phyloP scores from a whole-genome alignment of 2,797 vertebrate genomes.

The Spondyliosoma cantharus region DNA sequence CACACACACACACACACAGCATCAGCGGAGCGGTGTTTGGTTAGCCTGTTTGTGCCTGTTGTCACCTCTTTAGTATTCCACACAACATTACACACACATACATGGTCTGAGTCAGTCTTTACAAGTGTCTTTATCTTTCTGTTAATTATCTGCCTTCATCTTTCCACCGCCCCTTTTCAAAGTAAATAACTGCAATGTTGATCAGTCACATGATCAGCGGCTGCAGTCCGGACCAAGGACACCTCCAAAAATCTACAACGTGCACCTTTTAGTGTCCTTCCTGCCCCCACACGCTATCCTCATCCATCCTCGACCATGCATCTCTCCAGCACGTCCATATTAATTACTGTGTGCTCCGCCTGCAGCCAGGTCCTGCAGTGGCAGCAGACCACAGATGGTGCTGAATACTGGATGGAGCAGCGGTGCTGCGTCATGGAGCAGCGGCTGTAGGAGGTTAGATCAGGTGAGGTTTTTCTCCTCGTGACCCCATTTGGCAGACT shows the following conservation, averaged over 20 bases:
- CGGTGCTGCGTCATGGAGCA: constrained; percentile 57
- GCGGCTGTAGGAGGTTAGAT: constrained; percentile 44
- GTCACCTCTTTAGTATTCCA: constrained; percentile 46
- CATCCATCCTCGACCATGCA: constrained; percentile 41
- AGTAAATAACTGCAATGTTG: background rate
- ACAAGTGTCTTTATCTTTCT: constrained; percentile 23
- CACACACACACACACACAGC: constrained; percentile 16
- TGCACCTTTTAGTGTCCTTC: constrained; percentile 27
- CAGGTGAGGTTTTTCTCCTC: constrained; percentile 46
- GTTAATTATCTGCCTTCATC: background rate
- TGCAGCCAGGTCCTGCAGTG: constrained; percentile 27
- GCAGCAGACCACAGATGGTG: constrained; percentile 69
- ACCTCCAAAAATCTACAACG: constrained; percentile 5
- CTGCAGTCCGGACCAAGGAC: background rate
- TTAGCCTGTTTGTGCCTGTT: constrained; percentile 59
- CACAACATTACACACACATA: constrained; percentile 18
- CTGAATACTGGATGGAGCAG: constrained; percentile 74
- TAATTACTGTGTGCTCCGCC: constrained; percentile 38
- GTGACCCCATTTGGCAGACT: constrained; percentile 37
- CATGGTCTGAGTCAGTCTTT: background rate
- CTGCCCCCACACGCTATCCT: constrained; percentile 35
- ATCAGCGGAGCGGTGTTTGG: constrained; percentile 44
- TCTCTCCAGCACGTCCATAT: constrained; percentile 62
- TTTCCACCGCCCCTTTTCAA: background rate
- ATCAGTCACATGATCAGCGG: background rate